Percentiles rank a stretch among this genome's conserved stretches.
phyloP scores from a whole-genome alignment of 2,888 invertebrate species.

The Capitulum mitella region DNA sequence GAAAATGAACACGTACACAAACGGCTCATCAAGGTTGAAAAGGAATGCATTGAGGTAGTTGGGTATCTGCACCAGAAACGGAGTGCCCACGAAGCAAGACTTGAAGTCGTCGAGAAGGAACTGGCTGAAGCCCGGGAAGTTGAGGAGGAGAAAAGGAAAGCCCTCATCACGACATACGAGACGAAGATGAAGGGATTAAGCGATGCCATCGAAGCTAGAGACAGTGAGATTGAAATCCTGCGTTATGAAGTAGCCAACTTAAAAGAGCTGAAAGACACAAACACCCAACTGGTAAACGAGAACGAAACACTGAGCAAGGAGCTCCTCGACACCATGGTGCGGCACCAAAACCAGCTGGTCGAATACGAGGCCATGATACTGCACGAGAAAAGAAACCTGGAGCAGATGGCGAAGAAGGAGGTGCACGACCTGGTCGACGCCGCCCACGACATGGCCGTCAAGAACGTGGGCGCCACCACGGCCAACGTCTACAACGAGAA shows the following conservation, averaged over 20 bases:
- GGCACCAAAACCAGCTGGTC: slow-evolving; percentile 1
- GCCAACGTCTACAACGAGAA: not conserved
- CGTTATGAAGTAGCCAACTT: not conserved
- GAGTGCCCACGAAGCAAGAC: not conserved
- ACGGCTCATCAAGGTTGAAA: not conserved
- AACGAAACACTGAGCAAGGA: not conserved
- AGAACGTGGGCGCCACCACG: not conserved
- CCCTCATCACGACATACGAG: not conserved
- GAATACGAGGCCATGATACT: slow-evolving; percentile 16
- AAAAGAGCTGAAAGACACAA: not conserved
- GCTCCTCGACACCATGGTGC: slow-evolving; percentile 1
- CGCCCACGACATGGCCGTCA: not conserved
- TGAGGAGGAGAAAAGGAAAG: not conserved
- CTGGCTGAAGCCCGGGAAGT: not conserved
- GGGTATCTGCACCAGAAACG: not conserved
- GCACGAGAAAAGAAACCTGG: not conserved
- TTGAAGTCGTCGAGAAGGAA: not conserved
- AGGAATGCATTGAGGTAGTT: not conserved
- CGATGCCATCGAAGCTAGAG: not conserved
- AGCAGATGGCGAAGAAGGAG: not conserved
- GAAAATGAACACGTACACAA: not conserved
- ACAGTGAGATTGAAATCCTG: not conserved
- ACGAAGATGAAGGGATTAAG: not conserved
- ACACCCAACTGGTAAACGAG: not conserved
- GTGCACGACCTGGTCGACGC: not conserved